Conservation (phyloP, 1,140 invertebrate genomes). For the Cydia splendana region DNA sequence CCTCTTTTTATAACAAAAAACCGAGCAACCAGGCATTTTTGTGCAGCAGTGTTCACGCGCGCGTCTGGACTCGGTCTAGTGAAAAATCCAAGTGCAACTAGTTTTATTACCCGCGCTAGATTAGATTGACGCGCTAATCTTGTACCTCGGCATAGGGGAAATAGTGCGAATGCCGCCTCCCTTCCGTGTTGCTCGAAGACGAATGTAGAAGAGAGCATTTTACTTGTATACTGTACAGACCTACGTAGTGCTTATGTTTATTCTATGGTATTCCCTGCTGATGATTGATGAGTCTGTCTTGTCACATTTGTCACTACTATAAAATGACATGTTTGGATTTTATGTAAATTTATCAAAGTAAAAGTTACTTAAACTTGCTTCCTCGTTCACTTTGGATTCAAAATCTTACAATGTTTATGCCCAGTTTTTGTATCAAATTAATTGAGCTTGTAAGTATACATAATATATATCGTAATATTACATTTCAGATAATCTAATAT, state of each 20-base stretch:
- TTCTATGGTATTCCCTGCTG: not conserved
- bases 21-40: too few relatives aligned
- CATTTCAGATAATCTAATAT: too few relatives aligned
- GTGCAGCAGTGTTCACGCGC: too few relatives aligned
- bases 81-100: too few relatives aligned
- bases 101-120: too few relatives aligned
- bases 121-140: too few relatives aligned
- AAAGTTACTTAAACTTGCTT: not conserved
- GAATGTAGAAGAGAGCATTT: not conserved
- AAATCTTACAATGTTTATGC: constrained; percentile 61
- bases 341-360: constrained; percentile 8
- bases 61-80: too few relatives aligned
- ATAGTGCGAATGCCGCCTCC: too few relatives aligned
- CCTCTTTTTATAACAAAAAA: too few relatives aligned
- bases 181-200: too few relatives aligned
- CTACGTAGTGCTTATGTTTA: not conserved
- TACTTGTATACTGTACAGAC: not conserved
- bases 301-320: not conserved
- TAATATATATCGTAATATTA: constrained; percentile 36
- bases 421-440: constrained; percentile 68
- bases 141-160: too few relatives aligned
- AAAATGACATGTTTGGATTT: constrained; percentile 8
- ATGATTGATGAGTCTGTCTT: not conserved
- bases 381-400: not conserved
- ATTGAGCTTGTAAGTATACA: constrained; percentile 60